Conservation (phyloP, 1,140 invertebrate species). For the Diabrotica virgifera region DNA sequence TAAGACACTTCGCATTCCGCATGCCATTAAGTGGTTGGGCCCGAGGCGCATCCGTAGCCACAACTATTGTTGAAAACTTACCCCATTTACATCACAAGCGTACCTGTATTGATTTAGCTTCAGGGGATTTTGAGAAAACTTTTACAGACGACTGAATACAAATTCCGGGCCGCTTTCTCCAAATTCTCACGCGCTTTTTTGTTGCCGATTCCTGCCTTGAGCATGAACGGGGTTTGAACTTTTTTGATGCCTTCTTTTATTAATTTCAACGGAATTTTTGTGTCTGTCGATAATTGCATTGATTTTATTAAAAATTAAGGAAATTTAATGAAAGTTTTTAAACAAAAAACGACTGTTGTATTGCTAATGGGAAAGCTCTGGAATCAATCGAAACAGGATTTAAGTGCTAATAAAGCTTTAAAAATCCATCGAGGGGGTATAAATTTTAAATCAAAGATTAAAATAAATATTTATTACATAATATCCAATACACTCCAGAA, state of each 20-base stretch:
- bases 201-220: neutral
- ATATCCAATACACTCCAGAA: too few relatives aligned
- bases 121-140: neutral
- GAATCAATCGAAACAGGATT: neutral
- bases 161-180: neutral
- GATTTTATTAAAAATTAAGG: neutral
- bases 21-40: neutral
- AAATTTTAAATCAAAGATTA: too few relatives aligned
- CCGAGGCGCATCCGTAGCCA: neutral
- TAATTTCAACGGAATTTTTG: neutral
- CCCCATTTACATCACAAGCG: neutral
- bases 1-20: neutral
- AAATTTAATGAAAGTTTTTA: neutral
- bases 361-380: neutral
- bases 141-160: neutral
- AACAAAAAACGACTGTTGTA: neutral
- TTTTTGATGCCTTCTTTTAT: neutral
- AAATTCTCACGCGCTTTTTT: neutral
- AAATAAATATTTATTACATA: too few relatives aligned
- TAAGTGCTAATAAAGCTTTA: neutral
- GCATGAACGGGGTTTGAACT: neutral
- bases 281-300: neutral
- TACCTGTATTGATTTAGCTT: slow-evolving; percentile 2
- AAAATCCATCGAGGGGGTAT: too few relatives aligned
- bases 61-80: slow-evolving; percentile 1